A percentile compares a stretch with the other conserved stretches of the same genome.
phyloP scores from a whole-genome alignment of 2,888 invertebrate species.

The Sclerodermus sp. region DNA sequence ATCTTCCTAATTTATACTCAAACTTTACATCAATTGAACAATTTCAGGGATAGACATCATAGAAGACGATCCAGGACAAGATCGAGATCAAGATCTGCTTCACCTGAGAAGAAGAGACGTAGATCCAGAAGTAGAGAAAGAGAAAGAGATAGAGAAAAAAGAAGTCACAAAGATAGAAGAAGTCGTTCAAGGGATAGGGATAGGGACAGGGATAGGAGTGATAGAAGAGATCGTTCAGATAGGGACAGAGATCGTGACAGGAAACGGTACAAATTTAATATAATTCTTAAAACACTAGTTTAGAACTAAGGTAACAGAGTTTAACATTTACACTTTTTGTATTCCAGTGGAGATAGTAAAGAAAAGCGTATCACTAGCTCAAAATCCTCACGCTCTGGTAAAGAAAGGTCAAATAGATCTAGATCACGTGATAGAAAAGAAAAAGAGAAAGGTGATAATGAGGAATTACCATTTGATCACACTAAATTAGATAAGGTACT shows the following conservation, averaged over 20 bases:
- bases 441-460: slow-evolving; percentile 62
- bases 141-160: slow-evolving; percentile 62
- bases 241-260: slow-evolving; percentile 61
- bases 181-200: slow-evolving; percentile 70
- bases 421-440: slow-evolving; percentile 64
- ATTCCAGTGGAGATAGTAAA: slow-evolving; percentile 66
- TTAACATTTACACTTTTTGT: slow-evolving; percentile 41
- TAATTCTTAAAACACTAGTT: slow-evolving; percentile 1
- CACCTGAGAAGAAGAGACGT: slow-evolving; percentile 65
- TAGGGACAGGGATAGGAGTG: slow-evolving; percentile 63
- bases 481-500: slow-evolving; percentile 74
- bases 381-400: slow-evolving; percentile 62
- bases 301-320: slow-evolving; percentile 13
- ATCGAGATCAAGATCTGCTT: slow-evolving; percentile 64
- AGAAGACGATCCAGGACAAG: slow-evolving; percentile 66
- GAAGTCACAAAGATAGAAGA: slow-evolving; percentile 63
- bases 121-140: slow-evolving; percentile 66
- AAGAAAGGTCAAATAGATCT: slow-evolving; percentile 59
- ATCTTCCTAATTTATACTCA: not conserved
- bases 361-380: slow-evolving; percentile 65
- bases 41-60: slow-evolving; percentile 53
- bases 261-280: slow-evolving; percentile 56
- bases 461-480: slow-evolving; percentile 70
- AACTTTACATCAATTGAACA: slow-evolving; percentile 6
- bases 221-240: slow-evolving; percentile 55